Conservation (phyloP, 1,140 invertebrate genomes). For the Chrysoperla carnea region DNA sequence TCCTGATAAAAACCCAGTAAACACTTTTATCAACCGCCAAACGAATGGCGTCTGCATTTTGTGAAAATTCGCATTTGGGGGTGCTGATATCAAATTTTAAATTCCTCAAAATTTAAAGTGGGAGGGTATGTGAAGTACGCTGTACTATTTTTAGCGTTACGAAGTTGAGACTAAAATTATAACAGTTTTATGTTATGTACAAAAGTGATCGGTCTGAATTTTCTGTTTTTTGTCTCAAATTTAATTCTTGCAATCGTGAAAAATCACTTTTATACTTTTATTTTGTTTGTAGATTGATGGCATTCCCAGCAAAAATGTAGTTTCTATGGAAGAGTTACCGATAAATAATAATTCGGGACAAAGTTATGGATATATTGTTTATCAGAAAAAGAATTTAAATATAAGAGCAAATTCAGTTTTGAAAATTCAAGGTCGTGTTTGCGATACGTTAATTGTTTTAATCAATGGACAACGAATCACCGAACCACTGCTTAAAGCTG, state of each 20-base stretch:
- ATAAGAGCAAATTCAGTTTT: constrained; percentile 15
- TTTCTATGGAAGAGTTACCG: constrained; percentile 36
- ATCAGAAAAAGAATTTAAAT: constrained; percentile 19
- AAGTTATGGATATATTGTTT: constrained; percentile 37
- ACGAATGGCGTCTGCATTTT: no score
- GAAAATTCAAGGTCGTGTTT: constrained; percentile 25
- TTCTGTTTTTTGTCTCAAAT: background rate
- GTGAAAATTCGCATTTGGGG: no score
- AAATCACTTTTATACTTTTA: no score
- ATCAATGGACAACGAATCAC: constrained; percentile 24
- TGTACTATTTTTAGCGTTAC: no score
- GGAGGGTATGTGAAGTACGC: no score
- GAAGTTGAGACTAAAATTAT: no score
- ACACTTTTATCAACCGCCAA: no score
- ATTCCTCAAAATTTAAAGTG: no score
- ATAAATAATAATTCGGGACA: constrained; percentile 33
- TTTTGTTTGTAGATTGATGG: no score
- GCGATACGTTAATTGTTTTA: constrained; percentile 31
- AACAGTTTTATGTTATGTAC: constrained; percentile 4
- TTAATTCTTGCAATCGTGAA: background rate
- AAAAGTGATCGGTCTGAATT: background rate
- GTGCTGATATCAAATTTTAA: no score
- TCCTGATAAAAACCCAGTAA: no score
- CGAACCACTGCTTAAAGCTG: constrained; percentile 11
- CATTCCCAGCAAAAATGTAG: constrained; percentile 8